Base-by-base conservation (phyloP, 2,888 invertebrate species). In the Callosobruchus maculatus region DNA sequence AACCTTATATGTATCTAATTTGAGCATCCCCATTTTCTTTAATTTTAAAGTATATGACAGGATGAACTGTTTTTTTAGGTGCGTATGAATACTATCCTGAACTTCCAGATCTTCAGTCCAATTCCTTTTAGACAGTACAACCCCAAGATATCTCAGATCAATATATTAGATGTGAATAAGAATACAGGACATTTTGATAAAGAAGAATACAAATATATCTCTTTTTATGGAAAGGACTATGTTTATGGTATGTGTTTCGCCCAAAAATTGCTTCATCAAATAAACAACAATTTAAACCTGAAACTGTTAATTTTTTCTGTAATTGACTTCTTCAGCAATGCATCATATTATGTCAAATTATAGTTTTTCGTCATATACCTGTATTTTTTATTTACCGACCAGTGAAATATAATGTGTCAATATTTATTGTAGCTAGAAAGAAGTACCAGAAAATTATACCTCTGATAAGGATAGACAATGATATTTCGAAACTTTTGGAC, bases 41-140 rank as follows among this genome's bases (percentile, higher is more conserved):
- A n/a, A n/a, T n/a, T n/a, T n/a, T n/a, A n/a, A n/a, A n/a, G n/a
- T n/a, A n/a, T n/a, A n/a, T n/a, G n/a, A n/a, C n/a, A n/a, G n/a
- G n/a, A n/a, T n/a, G n/a, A n/a, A n/a, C n/a, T n/a, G n/a, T n/a
- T 1, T 7, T 85, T 85, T 70, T 85, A 94, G 94, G 94, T 97
- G 18, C 92, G 98, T 75, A 97, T 99, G 95, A 98, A 98, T 88
- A 97, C 97, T 1, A 96, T 99, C 78, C 88, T 89, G 79, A 93
- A 94, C 78, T 93, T 92, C 87, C 98, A 98, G 89, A 92, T 97
- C 82, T 99, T 94, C 88, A 93, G 93, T 82, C 96, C 98, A n/a
- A 92, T 97, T 79, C 95, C 95, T 21, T 99, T 97, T 88, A 91
- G 93, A 82, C 95, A 96, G 84, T 97, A 93, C 88, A 91, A 97